These are phyloP conservation scores for Dicranocentrus wangi DNA, from an alignment of 2,888 invertebrate species.

Conservation along the genomic window DNA sequence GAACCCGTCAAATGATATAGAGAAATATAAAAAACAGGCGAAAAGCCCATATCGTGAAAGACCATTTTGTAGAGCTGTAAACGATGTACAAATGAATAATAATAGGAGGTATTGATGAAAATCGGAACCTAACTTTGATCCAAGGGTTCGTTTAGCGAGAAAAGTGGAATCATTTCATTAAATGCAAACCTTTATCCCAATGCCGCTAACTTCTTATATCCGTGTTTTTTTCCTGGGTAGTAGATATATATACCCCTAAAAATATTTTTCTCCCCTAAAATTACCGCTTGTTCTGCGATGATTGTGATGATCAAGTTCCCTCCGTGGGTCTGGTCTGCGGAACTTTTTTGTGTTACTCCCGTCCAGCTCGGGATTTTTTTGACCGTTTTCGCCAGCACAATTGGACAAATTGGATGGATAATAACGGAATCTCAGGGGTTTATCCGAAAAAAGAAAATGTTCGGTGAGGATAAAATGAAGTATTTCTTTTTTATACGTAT, in stretches of 20 bases:
- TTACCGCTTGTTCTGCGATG: conserved; percentile 1
- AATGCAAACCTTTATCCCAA: not conserved
- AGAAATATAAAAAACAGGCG: no score
- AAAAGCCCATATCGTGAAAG: no score
- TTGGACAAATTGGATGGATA: conserved; percentile 72
- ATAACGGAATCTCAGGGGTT: conserved; percentile 72
- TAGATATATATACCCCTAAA: not conserved
- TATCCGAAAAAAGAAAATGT: conserved; percentile 26
- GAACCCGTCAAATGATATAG: no score
- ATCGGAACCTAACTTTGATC: not conserved
- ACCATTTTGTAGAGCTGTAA: no score
- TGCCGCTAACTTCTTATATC: no score
- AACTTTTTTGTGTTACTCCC: conserved; percentile 2
- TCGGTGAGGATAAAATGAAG: not conserved
- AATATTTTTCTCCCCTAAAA: conserved; percentile 14
- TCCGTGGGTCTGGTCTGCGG: no score
- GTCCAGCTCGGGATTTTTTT: not conserved
- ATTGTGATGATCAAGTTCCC: no score
- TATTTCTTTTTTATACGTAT: conserved; percentile 15
- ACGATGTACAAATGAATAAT: conserved; percentile 1
- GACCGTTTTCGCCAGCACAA: conserved; percentile 62
- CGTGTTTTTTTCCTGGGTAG: not conserved
- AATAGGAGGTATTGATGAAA: conserved; percentile 4
- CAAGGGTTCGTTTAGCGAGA: not conserved
- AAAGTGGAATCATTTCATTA: conserved; percentile 17